Evolutionary conservation across 2,797 vertebrate species (phyloP), one percentile per base, ranked within the genome.

Genomic region (Sternotherus odoratus): DNA sequence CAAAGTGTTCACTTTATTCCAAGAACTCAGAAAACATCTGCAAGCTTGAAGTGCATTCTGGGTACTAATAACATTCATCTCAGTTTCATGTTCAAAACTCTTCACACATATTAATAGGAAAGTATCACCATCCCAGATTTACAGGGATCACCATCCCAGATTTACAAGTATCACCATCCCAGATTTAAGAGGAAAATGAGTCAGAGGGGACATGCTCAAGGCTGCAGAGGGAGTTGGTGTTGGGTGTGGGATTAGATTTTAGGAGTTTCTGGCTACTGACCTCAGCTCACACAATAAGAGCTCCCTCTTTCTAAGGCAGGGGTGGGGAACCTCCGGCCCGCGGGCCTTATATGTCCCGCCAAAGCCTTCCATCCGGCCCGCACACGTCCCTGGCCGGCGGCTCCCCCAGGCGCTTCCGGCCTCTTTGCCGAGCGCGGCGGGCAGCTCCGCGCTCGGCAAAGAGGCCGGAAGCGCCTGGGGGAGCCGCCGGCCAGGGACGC

Each of bases 1-100:
- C 19, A 33, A 83, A 83, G 4, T 4, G 53, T 9, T 74, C 56
- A 1, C 0, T 6, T 66, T 26, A 1, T 26, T 10, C 12, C 3
- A 78, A 82, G 9, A 9, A 16, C 69, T 86, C 72, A 77, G 77
- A 96, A 86, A 88, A 10, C n/a, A 84, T 46, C 1, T 4, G 8
- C 0, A 26, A 24, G 1, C 33, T 90, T 87, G 46, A 84, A 21
- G 43, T 66, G 9, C 16, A 5, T 63, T 63, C 16, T 87, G 12
- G 53, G 36, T 48, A 91, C 78, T 53, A 83, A 50, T 69, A n/a
- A 39, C 36, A 69, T 36, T 69, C 19, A 23, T 23, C 66, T 10
- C 66, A 69, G 66, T 36, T 69, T 21, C 36, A 39, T 23, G 66
- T 69, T 69, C 66, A 69, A 36, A 39, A 10, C 36, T 39, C 21